A percentile compares a stretch with the other conserved stretches of the same genome.
Conservation (phyloP, 2,888 invertebrate species). For the Diabrotica balteata region DNA sequence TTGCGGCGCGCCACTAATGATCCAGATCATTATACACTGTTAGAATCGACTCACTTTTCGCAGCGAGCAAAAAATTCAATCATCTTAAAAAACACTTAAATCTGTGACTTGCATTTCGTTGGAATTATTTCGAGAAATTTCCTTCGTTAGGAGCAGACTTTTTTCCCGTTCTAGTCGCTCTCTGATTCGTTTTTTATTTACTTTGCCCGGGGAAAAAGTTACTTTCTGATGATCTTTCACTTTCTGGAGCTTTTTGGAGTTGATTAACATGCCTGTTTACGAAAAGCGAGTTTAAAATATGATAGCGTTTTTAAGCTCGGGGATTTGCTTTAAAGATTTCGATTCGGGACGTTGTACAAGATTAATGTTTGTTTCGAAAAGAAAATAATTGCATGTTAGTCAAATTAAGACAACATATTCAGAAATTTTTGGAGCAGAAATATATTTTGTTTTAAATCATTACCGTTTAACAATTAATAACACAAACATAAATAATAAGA, state of each 20-base stretch:
- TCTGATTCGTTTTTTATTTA: slow-evolving; percentile 27
- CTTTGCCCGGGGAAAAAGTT: slow-evolving; percentile 11
- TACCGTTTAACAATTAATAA: no score
- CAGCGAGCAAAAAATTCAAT: slow-evolving; percentile 39
- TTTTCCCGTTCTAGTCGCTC: slow-evolving; percentile 19
- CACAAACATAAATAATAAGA: no score
- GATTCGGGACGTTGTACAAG: no score
- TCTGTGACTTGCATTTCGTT: slow-evolving; percentile 28
- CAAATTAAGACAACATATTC: no score
- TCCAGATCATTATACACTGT: slow-evolving; percentile 50
- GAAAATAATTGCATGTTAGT: no score
- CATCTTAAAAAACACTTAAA: slow-evolving; percentile 39
- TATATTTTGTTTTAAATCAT: no score
- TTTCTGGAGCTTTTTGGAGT: background rate
- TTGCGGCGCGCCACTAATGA: slow-evolving; percentile 47
- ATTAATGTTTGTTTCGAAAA: no score
- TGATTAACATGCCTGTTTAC: slow-evolving; percentile 8
- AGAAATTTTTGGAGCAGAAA: no score
- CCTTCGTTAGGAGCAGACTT: slow-evolving; percentile 28
- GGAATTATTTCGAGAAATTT: slow-evolving; percentile 29
- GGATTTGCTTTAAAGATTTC: no score
- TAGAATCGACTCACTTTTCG: slow-evolving; percentile 22
- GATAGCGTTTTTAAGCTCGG: no score
- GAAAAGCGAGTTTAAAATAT: background rate
- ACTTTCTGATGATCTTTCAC: slow-evolving; percentile 23